phyloP scores from a whole-genome alignment of 2,113 vertebrate species.

The Ancistrus triradiatus region DNA sequence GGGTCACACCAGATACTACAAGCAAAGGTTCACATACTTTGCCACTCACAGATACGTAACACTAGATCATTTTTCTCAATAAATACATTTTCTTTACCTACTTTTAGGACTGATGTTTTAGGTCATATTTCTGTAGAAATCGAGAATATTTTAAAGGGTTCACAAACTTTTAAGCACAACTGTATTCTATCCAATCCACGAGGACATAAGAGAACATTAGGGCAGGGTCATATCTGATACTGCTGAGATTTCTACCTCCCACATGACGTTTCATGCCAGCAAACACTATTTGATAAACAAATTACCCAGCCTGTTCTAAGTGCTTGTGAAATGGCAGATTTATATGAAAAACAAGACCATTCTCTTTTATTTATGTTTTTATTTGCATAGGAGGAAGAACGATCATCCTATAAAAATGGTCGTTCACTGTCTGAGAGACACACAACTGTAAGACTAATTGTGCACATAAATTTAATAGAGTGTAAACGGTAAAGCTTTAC shows the following conservation, averaged over 20 bases:
- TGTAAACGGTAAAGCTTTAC: conserved; percentile 44
- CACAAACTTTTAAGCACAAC: too few species aligned
- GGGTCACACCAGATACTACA: too few species aligned
- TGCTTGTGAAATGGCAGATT: not conserved
- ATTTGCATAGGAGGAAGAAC: conserved; percentile 20
- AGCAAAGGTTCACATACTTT: too few species aligned
- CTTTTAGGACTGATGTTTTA: too few species aligned
- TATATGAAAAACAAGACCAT: not conserved
- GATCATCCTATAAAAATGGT: conserved; percentile 45
- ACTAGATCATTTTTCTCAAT: too few species aligned
- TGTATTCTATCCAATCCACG: too few species aligned
- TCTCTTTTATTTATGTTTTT: not conserved
- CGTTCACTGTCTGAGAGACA: conserved; percentile 29
- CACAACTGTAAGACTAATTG: conserved; percentile 37
- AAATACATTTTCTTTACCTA: too few species aligned
- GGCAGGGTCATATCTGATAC: conserved; percentile 11
- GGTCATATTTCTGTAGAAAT: too few species aligned
- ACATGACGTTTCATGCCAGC: too few species aligned
- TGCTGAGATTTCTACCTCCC: not conserved
- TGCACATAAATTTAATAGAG: conserved; percentile 50
- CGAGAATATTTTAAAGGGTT: too few species aligned
- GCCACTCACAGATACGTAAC: too few species aligned
- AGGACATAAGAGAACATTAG: not conserved
- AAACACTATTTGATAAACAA: too few species aligned
- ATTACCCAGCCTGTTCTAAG: not conserved